Conservation (phyloP, 1,140 invertebrate species). For the Oscheius sp. region DNA sequence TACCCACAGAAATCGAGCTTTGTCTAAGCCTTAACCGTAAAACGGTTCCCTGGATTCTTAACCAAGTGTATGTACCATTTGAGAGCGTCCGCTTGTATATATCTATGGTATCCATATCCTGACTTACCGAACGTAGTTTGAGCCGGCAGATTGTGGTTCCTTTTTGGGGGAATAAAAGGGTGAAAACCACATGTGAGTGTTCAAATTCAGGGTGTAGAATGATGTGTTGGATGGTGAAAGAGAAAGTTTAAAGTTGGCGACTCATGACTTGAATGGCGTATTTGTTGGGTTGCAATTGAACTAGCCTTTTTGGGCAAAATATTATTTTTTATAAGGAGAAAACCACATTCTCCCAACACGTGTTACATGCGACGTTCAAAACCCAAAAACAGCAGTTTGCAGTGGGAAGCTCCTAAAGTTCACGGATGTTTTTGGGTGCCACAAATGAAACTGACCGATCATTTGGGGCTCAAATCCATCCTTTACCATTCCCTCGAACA, state of each 20-base stretch:
- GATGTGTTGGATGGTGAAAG: no score
- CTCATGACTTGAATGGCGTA: no score
- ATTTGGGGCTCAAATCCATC: slow-evolving; percentile 51
- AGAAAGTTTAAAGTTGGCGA: no score
- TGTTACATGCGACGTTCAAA: slow-evolving; percentile 52
- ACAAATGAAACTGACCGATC: slow-evolving; percentile 49
- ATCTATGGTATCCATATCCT: not conserved
- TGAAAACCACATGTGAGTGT: no score
- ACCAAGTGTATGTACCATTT: not conserved
- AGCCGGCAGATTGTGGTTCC: not conserved
- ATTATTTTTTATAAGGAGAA: no score
- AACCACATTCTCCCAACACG: slow-evolving; percentile 49
- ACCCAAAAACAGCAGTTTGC: slow-evolving; percentile 45
- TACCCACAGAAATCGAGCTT: not conserved
- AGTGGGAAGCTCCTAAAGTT: not conserved
- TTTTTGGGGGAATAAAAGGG: not conserved
- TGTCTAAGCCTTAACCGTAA: not conserved
- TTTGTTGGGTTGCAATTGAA: no score
- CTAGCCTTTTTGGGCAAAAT: no score
- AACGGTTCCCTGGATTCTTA: not conserved
- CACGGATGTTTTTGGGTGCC: not conserved
- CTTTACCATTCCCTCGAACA: slow-evolving; percentile 48
- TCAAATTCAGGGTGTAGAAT: not conserved
- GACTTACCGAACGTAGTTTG: not conserved
- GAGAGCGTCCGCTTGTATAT: not conserved